Percentiles rank a stretch among this genome's conserved stretches.
Conservation (phyloP, 2,113 vertebrate genomes). For the Azemiops feae region DNA sequence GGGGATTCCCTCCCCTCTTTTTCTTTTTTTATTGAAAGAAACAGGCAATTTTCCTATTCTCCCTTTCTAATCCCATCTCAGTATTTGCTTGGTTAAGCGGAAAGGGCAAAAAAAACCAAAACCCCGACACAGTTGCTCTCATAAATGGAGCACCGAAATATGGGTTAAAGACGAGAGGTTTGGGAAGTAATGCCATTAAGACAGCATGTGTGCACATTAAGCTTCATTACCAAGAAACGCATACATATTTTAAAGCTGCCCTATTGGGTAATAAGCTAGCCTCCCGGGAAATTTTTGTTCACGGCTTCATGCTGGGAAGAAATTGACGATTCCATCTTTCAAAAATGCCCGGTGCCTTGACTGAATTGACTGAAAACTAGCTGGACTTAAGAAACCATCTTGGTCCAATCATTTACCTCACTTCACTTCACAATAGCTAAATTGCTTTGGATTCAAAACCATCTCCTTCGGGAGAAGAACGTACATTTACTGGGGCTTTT, state of each 20-base stretch:
- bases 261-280: fast-evolving
- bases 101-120: no score
- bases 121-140: background rate
- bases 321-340: background rate
- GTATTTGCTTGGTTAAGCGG: background rate
- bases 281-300: background rate
- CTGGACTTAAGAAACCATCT: background rate
- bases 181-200: background rate
- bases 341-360: background rate
- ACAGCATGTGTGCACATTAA: background rate
- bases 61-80: background rate
- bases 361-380: background rate
- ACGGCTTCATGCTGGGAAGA: background rate
- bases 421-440: constrained; percentile 5
- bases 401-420: background rate
- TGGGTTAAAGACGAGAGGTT: background rate
- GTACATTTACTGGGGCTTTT: background rate
- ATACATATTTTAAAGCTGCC: background rate
- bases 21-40: background rate
- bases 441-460: background rate
- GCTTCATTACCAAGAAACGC: background rate
- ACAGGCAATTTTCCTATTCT: background rate
- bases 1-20: background rate
- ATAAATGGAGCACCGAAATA: background rate
- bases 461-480: background rate